Conservation (phyloP, 2,888 invertebrate genomes). For the Epirrhoe tristata region DNA sequence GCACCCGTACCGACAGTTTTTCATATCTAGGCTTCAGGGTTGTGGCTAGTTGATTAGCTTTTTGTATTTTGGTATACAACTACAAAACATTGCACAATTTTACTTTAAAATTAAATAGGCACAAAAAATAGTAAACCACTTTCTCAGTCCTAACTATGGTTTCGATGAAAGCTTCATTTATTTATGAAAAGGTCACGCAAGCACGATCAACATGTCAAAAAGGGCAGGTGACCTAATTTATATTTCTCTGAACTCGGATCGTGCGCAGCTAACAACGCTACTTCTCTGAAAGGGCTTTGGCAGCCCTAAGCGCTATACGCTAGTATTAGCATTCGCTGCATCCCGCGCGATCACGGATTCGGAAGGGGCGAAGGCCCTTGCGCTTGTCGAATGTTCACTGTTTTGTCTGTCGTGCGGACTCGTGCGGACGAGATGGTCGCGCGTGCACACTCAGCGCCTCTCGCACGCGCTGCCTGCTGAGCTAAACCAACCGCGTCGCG, state of each 20-base stretch:
- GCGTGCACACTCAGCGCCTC: slow-evolving; percentile 71
- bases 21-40: slow-evolving; percentile 64
- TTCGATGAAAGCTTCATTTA: slow-evolving; percentile 4
- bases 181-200: slow-evolving; percentile 24
- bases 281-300: slow-evolving; percentile 32
- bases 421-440: slow-evolving; percentile 76
- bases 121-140: background rate
- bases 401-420: slow-evolving; percentile 77
- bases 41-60: slow-evolving; percentile 41
- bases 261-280: slow-evolving; percentile 22
- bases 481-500: slow-evolving; percentile 51
- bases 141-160: background rate
- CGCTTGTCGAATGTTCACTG: slow-evolving; percentile 66
- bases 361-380: slow-evolving; percentile 82
- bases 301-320: slow-evolving; percentile 53
- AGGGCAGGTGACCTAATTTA: slow-evolving; percentile 33
- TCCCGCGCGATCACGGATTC: slow-evolving; percentile 81
- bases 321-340: slow-evolving; percentile 78
- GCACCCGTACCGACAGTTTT: slow-evolving; percentile 77
- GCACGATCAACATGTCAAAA: slow-evolving; percentile 33
- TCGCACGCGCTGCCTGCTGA: slow-evolving; percentile 59
- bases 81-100: background rate
- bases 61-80: background rate
- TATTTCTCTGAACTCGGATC: slow-evolving; percentile 23
- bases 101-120: background rate